Conservation (phyloP, 2,113 vertebrate genomes). For the Phyllostomus hastatus region DNA sequence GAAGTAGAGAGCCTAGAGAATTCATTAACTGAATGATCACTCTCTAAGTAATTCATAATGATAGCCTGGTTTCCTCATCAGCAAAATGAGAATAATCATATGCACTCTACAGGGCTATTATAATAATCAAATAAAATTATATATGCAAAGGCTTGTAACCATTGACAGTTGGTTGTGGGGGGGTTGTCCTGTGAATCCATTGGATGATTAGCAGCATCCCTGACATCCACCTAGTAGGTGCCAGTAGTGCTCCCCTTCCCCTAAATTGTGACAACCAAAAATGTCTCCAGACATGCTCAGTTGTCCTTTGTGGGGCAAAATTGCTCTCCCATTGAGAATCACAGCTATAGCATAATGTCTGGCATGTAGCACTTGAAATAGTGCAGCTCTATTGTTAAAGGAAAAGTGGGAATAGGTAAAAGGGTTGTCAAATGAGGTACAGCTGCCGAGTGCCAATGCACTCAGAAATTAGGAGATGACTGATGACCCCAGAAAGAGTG, state of each 20-base stretch:
- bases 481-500: background rate
- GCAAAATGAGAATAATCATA: conserved; percentile 33
- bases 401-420: background rate
- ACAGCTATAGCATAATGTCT: background rate
- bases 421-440: background rate
- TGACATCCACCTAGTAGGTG: background rate
- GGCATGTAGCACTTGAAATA: background rate
- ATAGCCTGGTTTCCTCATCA: conserved; percentile 19
- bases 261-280: background rate
- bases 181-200: background rate
- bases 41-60: conserved; percentile 45
- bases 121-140: conserved; percentile 23
- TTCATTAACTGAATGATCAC: conserved; percentile 40
- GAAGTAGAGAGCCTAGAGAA: conserved; percentile 32
- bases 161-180: background rate
- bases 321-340: background rate
- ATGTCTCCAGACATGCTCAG: background rate
- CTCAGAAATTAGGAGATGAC: background rate
- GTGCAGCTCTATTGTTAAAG: background rate
- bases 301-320: background rate
- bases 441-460: background rate
- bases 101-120: background rate
- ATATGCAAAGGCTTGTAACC: background rate
- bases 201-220: background rate
- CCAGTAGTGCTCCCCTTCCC: background rate